Conservation (phyloP, 2,797 vertebrate genomes). For the Coregonus sp. region DNA sequence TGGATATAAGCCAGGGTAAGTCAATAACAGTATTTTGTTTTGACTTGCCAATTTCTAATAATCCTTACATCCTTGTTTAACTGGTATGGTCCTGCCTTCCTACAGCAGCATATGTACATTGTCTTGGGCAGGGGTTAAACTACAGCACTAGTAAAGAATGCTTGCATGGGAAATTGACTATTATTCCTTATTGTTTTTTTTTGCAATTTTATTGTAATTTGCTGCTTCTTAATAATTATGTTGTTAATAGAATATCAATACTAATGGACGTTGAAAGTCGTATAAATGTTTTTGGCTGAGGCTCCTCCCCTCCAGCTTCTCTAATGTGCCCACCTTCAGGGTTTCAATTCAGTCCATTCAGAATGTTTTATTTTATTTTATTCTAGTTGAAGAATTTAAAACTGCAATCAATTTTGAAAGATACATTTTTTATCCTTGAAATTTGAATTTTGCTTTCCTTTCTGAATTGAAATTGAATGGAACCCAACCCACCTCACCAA, state of each 20-base stretch:
- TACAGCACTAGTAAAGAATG: conserved; percentile 22
- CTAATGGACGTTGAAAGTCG: background rate
- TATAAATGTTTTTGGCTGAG: conserved; percentile 14
- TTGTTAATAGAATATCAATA: conserved; percentile 10
- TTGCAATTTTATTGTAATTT: conserved; percentile 17
- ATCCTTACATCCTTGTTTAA: background rate
- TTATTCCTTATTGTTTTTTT: conserved; percentile 13
- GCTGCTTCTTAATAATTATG: conserved; percentile 19
- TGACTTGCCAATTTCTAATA: background rate
- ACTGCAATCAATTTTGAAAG: background rate
- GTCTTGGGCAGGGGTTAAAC: conserved; percentile 32
- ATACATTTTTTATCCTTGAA: background rate
- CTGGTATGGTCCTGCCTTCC: conserved; percentile 47
- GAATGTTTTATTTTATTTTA: background rate
- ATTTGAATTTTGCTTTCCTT: background rate
- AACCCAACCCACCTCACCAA: background rate
- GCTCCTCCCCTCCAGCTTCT: conserved; percentile 26
- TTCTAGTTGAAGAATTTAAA: background rate
- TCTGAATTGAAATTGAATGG: background rate
- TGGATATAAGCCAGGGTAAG: background rate
- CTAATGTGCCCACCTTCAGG: background rate
- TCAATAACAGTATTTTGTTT: background rate
- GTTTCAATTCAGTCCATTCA: background rate
- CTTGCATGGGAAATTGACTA: conserved; percentile 41
- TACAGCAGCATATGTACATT: conserved; percentile 9